Evolutionary conservation across 2,797 vertebrate genomes (phyloP).

Genomic region (Sylvilagus floridanus): DNA sequence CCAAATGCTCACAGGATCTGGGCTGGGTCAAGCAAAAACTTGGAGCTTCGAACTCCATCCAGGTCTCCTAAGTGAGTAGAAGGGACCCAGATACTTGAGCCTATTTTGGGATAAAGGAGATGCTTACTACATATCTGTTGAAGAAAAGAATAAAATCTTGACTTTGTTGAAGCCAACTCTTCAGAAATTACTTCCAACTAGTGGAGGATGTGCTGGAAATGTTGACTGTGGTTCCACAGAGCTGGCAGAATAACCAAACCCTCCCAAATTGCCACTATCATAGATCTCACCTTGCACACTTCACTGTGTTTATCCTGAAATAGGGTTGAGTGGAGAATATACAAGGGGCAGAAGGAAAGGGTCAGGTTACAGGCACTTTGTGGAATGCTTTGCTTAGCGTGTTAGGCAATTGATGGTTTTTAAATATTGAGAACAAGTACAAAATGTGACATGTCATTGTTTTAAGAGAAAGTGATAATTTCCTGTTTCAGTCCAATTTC

Average conservation of each 20-base stretch:
- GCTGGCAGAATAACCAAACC: not conserved
- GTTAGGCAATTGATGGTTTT: not conserved
- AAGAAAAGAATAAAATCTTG: not conserved
- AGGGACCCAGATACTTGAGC: not conserved
- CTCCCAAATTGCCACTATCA: not conserved
- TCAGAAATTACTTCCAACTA: not conserved
- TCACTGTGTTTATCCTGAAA: not conserved
- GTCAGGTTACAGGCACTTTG: not conserved
- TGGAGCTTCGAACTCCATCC: too few relatives aligned
- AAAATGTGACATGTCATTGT: not conserved
- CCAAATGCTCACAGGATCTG: too few relatives aligned
- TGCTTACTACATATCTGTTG: not conserved
- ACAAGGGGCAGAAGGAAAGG: not conserved
- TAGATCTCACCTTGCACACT: not conserved
- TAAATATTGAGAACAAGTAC: not conserved
- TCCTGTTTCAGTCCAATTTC: not conserved
- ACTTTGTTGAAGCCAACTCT: not conserved
- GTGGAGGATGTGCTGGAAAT: not conserved
- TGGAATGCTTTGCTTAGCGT: not conserved
- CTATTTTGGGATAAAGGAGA: not conserved
- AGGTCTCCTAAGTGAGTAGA: too few relatives aligned
- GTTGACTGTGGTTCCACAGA: too few relatives aligned
- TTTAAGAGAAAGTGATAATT: not conserved
- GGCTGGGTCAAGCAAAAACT: too few relatives aligned
- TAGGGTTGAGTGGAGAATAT: not conserved